Evolutionary conservation across 2,113 vertebrate species (phyloP).

Genomic region (Atlantisia rogersi): DNA sequence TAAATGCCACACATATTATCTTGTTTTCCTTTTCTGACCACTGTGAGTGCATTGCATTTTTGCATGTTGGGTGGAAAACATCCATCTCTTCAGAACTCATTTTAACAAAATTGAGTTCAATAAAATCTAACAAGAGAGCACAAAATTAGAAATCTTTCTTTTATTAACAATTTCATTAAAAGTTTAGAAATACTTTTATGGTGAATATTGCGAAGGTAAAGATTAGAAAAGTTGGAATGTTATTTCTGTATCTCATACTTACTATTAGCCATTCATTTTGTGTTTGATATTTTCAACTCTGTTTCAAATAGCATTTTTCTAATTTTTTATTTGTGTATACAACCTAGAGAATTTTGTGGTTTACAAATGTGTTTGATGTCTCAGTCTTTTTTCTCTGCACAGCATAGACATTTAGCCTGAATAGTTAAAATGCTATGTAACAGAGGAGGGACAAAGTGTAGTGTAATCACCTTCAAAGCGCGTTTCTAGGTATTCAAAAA

Average conservation of each 20-base stretch:
- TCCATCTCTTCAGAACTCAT: neutral
- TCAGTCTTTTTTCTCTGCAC: constrained; percentile 31
- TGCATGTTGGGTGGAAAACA: neutral
- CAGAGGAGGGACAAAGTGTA: neutral
- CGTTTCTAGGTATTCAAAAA: neutral
- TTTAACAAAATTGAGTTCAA: neutral
- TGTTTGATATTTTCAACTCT: neutral
- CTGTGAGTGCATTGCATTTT: neutral
- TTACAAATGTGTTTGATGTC: neutral
- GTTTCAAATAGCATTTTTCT: neutral
- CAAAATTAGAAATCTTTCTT: neutral
- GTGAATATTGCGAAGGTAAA: neutral
- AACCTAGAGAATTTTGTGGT: constrained; percentile 1
- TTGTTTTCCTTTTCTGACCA: neutral
- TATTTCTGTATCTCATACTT: neutral
- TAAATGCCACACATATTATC: neutral
- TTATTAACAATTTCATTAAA: neutral
- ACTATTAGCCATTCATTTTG: neutral
- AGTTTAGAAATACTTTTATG: neutral
- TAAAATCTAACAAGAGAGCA: neutral
- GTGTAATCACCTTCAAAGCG: constrained; percentile 26
- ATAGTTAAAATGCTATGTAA: neutral
- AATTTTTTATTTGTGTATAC: neutral
- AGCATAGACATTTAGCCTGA: neutral
- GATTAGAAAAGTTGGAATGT: neutral